These are phyloP conservation scores for Nothobranchius furzeri DNA, from an alignment of 2,113 vertebrate species.

Conservation along the genomic window DNA sequence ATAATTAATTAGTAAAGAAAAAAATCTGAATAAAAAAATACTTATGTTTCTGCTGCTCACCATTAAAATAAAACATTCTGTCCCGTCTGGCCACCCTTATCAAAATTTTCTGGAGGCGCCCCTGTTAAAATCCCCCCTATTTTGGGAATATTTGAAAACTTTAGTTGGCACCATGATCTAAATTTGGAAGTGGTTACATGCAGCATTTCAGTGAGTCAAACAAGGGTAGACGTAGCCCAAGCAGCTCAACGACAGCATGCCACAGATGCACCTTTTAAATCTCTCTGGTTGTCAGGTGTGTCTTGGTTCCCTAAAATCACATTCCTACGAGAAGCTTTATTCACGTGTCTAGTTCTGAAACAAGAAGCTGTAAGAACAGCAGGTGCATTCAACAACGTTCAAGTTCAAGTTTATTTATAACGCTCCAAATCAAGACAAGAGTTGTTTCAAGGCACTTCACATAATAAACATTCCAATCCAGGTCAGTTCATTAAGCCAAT, in stretches of 20 bases:
- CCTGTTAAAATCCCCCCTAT: too few species aligned
- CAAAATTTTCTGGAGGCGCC: too few species aligned
- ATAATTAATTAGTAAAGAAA: too few species aligned
- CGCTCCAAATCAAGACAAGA: too few species aligned
- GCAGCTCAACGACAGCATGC: constrained; percentile 56
- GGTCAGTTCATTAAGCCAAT: too few species aligned
- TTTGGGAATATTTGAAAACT: constrained; percentile 13
- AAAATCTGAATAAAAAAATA: too few species aligned
- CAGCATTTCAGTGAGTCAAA: constrained; percentile 51
- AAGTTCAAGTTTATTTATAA: too few species aligned
- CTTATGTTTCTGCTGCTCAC: too few species aligned
- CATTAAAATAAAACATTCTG: too few species aligned
- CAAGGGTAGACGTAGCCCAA: constrained; percentile 49
- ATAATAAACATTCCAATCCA: too few species aligned
- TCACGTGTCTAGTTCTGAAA: constrained; percentile 42
- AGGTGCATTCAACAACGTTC: constrained; percentile 34
- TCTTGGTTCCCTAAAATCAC: constrained; percentile 54
- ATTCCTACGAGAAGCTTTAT: constrained; percentile 28
- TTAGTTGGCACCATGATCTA: constrained; percentile 44
- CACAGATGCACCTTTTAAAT: constrained; percentile 59
- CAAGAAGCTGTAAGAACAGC: constrained; percentile 10
- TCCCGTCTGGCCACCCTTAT: too few species aligned
- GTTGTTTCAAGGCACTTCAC: too few species aligned
- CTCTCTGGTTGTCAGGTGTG: constrained; percentile 64
- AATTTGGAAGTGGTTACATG: constrained; percentile 42